phyloP scores from a whole-genome alignment of 2,113 vertebrate genomes.

The Ceuthmochares aereus region DNA sequence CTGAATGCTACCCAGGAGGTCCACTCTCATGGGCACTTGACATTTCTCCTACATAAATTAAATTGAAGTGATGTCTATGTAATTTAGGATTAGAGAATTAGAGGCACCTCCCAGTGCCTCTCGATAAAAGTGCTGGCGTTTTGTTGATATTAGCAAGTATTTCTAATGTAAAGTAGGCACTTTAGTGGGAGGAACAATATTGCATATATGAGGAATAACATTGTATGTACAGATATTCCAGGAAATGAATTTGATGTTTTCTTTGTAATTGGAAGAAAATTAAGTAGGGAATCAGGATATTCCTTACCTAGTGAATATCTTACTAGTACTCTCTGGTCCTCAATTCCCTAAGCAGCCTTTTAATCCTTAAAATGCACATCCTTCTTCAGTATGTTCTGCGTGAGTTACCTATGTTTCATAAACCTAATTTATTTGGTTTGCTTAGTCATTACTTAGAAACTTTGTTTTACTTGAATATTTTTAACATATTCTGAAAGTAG shows the following conservation, averaged over 20 bases:
- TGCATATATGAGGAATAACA: neutral
- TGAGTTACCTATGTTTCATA: neutral
- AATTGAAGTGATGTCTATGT: slow-evolving; percentile 43
- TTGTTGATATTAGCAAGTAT: neutral
- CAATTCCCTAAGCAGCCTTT: neutral
- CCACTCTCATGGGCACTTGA: slow-evolving; percentile 48
- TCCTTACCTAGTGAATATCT: neutral
- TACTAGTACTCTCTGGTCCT: neutral
- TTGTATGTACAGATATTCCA: accelerated
- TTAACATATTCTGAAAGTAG: neutral
- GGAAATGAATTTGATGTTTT: neutral
- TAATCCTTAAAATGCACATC: neutral
- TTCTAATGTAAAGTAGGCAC: neutral
- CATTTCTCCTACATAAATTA: slow-evolving; percentile 69
- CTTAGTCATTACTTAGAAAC: neutral
- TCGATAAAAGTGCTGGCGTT: neutral
- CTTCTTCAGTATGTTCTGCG: neutral
- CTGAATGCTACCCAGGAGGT: slow-evolving; percentile 66
- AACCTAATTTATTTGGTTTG: neutral
- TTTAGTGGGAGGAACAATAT: neutral
- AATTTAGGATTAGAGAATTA: slow-evolving; percentile 28
- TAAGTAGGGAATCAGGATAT: neutral
- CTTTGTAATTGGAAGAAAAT: neutral
- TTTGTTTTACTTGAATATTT: neutral
- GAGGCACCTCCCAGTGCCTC: neutral